phyloP scores from a whole-genome alignment of 2,113 vertebrate species.

The Nerophis ophidion region DNA sequence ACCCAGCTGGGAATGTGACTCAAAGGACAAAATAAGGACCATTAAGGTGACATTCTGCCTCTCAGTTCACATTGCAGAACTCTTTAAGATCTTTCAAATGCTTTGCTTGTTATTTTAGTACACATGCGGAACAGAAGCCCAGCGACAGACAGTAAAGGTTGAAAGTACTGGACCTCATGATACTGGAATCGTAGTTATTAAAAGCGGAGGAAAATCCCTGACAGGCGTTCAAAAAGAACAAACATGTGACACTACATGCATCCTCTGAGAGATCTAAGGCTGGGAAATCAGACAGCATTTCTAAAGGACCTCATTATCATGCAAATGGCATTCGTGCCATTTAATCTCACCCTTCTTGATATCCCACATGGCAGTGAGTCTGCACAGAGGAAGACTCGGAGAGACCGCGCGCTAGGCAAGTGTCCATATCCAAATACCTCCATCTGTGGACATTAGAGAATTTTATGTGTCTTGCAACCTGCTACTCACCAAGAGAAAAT shows the following conservation, averaged over 20 bases:
- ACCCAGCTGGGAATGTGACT: conserved; percentile 50
- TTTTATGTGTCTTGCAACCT: conserved; percentile 8
- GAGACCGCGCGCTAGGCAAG: conserved; percentile 56
- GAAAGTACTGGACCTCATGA: conserved; percentile 25
- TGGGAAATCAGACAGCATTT: conserved; percentile 58
- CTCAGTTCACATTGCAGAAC: conserved; percentile 35
- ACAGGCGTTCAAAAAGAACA: conserved; percentile 58
- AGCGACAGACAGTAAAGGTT: conserved; percentile 20
- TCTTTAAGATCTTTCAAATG: conserved; percentile 28
- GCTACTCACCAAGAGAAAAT: conserved; percentile 36
- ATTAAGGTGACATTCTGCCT: conserved; percentile 50
- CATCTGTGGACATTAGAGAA: conserved; percentile 59
- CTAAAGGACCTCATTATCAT: conserved; percentile 70
- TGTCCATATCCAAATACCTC: conserved; percentile 69
- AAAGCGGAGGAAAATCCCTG: conserved; percentile 41
- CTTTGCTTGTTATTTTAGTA: conserved; percentile 10
- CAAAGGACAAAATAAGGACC: conserved; percentile 56
- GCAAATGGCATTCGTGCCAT: conserved; percentile 68
- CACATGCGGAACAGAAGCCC: conserved; percentile 17
- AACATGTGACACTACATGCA: conserved; percentile 47
- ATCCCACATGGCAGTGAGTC: conserved; percentile 65
- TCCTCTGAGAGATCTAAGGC: conserved; percentile 56
- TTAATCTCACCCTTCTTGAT: conserved; percentile 64
- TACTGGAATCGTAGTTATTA: conserved; percentile 29
- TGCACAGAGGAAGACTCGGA: conserved; percentile 54